Evolutionary conservation across 1,140 invertebrate species (phyloP).

Genomic region (Saccostrea echinata): DNA sequence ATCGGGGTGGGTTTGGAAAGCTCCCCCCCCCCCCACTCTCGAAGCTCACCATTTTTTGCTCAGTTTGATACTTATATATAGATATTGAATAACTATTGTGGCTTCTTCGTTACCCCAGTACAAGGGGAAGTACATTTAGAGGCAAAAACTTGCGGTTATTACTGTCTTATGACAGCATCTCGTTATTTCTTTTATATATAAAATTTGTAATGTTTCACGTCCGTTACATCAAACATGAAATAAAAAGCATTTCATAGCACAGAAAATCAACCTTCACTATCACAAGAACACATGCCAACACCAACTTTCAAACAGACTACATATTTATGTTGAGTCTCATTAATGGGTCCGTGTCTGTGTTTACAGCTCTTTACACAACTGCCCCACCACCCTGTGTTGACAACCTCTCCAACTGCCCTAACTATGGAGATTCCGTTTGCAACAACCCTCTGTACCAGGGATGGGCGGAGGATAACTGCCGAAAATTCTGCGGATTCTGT

Average conservation of each 20-base stretch:
- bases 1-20: no score
- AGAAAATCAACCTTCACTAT: not conserved
- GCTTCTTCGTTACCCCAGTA: no score
- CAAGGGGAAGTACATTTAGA: no score
- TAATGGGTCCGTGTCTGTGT: not conserved
- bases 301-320: not conserved
- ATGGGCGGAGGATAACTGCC: slow-evolving; percentile 68
- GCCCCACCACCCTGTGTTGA: slow-evolving; percentile 64
- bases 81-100: no score
- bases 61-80: no score
- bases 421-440: slow-evolving; percentile 61
- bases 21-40: no score
- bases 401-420: slow-evolving; percentile 57
- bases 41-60: no score
- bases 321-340: not conserved
- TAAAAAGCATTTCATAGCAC: not conserved
- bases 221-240: not conserved
- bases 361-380: slow-evolving; percentile 61
- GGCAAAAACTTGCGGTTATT: no score
- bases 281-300: not conserved
- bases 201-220: not conserved
- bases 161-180: no score
- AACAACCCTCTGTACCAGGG: slow-evolving; percentile 53
- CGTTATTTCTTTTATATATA: no score
- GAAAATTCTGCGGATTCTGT: slow-evolving; percentile 68